Evolutionary conservation across 2,113 vertebrate species (phyloP), one percentile per base, ranked within the genome.

Genomic region (Craseonycteris thonglongyai): DNA sequence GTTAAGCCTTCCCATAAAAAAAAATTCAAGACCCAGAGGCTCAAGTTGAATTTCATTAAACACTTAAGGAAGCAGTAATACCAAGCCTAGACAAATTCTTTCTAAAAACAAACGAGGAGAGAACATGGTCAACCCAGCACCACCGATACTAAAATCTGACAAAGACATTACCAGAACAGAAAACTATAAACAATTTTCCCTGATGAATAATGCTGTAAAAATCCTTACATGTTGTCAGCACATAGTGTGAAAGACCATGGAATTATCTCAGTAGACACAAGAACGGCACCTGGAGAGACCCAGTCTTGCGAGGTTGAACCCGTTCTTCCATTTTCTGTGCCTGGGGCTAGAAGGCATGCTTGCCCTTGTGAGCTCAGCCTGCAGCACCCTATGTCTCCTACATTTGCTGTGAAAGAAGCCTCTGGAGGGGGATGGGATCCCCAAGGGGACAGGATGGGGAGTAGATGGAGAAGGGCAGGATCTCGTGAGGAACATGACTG

Each of bases 361-460:
- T 16, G 28, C 33, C 7, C 4, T 7, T 2, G 10, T 24, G 38
- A 47, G 38, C 49, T 61, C 19, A 21, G 18, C 3, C 30, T 24
- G 8, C 6, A 2, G 13, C 51, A 49, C 42, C 30, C 28, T 15
- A 38, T 26, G 38, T 40, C n/a, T 66, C 72, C 58, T 21, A 1
- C 6, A 47, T 28, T 56, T 86, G 47, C 38, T 33, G 16, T 28
- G 72, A 63, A 45, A 28, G 33, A 69, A 63, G 61, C 12, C 0
- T 5, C 7, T 68, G 61, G 12, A 4, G 15, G 0, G 0, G 21
- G 30, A 26, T 71, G 69, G 28, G 58, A 35, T 24, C 0, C 1
- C 56, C 38, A 35, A 47, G 79, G 56, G 42, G n/a, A 42, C 28
- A 45, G 28, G 26, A 89, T 45, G 6, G 3, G 16, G 10, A 5